Percentiles rank a stretch among this genome's conserved stretches.
These are phyloP conservation scores for Acanthis flammea DNA, from an alignment of 2,797 vertebrate genomes.

Conservation along the genomic window DNA sequence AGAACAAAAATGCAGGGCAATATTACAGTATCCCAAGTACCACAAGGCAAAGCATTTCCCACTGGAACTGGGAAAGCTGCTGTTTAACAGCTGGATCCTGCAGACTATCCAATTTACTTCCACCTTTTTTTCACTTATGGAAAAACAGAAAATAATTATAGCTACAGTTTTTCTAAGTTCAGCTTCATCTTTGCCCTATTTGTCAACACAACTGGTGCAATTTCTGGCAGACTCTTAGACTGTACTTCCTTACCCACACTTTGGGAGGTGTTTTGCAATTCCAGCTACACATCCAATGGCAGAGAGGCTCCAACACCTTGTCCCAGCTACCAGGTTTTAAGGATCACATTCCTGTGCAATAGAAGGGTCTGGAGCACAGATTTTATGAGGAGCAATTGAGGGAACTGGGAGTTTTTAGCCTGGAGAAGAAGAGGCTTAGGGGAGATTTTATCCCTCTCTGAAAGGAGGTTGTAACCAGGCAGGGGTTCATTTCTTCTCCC, in stretches of 20 bases:
- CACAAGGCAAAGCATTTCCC: neutral
- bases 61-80: neutral
- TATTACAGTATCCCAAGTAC: neutral
- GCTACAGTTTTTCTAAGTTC: neutral
- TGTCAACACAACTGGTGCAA: neutral
- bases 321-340: neutral
- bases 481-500: neutral
- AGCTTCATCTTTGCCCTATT: neutral
- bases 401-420: neutral
- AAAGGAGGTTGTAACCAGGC: neutral
- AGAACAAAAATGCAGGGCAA: neutral
- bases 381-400: neutral
- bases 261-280: neutral
- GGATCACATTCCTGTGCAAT: neutral
- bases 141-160: neutral
- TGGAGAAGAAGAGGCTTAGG: neutral
- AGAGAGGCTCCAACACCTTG: neutral
- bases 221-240: neutral
- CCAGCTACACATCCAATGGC: accelerated
- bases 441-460: neutral
- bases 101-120: neutral
- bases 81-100: neutral
- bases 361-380: neutral
- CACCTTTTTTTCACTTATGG: neutral
- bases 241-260: neutral